These are phyloP conservation scores for Leptinotarsa undecemlineata DNA, from an alignment of 1,140 invertebrate species.

Conservation along the genomic window DNA sequence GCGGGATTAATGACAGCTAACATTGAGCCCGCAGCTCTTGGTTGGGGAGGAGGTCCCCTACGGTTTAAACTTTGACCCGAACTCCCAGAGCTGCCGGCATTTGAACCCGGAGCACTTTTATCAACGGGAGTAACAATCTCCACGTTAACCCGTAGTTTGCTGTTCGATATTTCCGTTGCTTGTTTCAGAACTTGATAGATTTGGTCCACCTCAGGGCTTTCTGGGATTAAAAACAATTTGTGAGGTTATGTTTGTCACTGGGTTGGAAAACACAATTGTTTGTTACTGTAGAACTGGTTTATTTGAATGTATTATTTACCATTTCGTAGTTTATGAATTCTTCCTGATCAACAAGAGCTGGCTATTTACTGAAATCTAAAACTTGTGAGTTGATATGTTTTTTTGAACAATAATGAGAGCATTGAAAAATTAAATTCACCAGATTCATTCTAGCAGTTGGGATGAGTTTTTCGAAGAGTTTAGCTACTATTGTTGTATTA, in stretches of 20 bases:
- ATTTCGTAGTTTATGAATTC: too few species aligned
- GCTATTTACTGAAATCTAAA: too few species aligned
- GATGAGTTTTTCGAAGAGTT: too few species aligned
- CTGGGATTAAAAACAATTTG: conserved; percentile 16
- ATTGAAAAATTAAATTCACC: too few species aligned
- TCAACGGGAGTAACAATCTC: conserved; percentile 46
- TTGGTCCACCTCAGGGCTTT: conserved; percentile 66
- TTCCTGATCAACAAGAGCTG: too few species aligned
- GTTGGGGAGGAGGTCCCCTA: conserved; percentile 33
- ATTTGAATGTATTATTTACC: too few species aligned
- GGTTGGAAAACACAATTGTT: too few species aligned
- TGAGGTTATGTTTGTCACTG: not conserved
- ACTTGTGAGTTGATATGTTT: too few species aligned
- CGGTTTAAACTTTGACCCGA: conserved; percentile 59
- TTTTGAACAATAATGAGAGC: too few species aligned
- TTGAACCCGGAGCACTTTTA: conserved; percentile 55
- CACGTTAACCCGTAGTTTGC: conserved; percentile 57
- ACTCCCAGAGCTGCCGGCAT: conserved; percentile 58
- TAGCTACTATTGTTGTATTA: too few species aligned
- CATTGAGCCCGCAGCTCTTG: conserved; percentile 55
- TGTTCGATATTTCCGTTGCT: conserved; percentile 78
- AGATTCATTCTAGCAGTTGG: too few species aligned
- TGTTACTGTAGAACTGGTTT: too few species aligned
- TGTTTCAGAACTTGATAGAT: conserved; percentile 93
- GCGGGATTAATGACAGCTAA: conserved; percentile 60